Evolutionary conservation across 2,113 vertebrate species (phyloP).

Genomic region (Dendropsophus ebraccatus): DNA sequence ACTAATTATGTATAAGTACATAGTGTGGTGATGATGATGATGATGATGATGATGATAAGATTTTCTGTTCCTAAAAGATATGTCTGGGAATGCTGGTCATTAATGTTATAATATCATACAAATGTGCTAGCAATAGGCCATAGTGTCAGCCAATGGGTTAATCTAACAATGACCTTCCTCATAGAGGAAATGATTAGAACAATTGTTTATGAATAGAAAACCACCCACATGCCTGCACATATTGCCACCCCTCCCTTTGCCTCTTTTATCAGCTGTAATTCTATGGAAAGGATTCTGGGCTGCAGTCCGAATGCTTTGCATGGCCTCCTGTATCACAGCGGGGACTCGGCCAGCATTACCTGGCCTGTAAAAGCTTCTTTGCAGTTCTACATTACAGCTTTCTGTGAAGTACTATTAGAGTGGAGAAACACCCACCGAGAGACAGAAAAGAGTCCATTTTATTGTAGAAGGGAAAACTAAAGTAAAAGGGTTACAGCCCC

Average conservation of each 20-base stretch:
- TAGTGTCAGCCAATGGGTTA: conserved; percentile 41
- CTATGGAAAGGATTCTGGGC: conserved; percentile 46
- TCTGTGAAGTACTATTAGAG: conserved; percentile 55
- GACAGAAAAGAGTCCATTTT: conserved; percentile 50
- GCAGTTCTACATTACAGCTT: conserved; percentile 51
- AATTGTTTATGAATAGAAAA: conserved; percentile 45
- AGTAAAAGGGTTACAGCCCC: conserved; percentile 33
- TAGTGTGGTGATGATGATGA: background rate
- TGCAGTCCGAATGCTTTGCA: conserved; percentile 44
- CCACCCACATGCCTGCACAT: conserved; percentile 44
- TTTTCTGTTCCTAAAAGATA: background rate
- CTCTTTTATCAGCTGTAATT: conserved; percentile 31
- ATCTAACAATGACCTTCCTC: conserved; percentile 37
- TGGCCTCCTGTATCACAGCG: conserved; percentile 44
- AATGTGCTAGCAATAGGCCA: conserved; percentile 9
- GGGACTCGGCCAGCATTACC: conserved; percentile 35
- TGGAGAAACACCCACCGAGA: conserved; percentile 47
- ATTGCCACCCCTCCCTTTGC: background rate
- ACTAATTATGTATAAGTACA: background rate
- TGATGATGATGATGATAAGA: background rate
- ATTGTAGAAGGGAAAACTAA: conserved; percentile 8
- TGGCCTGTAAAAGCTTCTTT: conserved; percentile 55
- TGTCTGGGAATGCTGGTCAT: background rate
- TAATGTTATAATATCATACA: background rate
- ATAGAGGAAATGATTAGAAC: conserved; percentile 44